Percentiles rank a stretch among this genome's conserved stretches.
Conservation (phyloP, 2,113 vertebrate genomes). For the Pipa parva region DNA sequence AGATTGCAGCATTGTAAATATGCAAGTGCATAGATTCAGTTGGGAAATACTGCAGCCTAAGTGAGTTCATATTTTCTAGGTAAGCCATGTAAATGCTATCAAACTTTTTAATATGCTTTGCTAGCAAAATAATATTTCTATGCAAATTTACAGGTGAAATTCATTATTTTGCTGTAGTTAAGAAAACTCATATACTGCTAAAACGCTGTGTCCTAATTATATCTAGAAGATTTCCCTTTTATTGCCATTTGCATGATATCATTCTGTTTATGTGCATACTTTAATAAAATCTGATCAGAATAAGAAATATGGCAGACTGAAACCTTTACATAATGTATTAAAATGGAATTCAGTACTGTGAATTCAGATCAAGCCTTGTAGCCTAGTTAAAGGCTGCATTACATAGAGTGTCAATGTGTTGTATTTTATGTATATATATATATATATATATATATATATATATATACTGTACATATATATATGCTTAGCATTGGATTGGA, state of each 20-base stretch:
- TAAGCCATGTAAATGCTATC: neutral
- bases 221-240: neutral
- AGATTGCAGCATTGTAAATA: neutral
- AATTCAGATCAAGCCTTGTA: too few species aligned
- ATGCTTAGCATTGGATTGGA: too few species aligned
- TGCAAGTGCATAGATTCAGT: neutral
- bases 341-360: too few species aligned
- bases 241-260: neutral
- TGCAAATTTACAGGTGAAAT: constrained; percentile 2
- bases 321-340: too few species aligned
- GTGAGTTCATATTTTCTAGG: neutral
- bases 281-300: too few species aligned
- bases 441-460: too few species aligned
- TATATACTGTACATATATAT: too few species aligned
- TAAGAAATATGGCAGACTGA: too few species aligned
- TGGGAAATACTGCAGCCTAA: neutral
- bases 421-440: too few species aligned
- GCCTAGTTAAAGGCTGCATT: too few species aligned
- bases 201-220: neutral
- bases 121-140: neutral
- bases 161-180: neutral
- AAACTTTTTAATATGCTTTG: neutral
- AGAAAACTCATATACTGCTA: neutral
- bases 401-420: too few species aligned
- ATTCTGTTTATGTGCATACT: neutral